Conservation (phyloP, 2,797 vertebrate genomes). For the Sebastes oblongus region DNA sequence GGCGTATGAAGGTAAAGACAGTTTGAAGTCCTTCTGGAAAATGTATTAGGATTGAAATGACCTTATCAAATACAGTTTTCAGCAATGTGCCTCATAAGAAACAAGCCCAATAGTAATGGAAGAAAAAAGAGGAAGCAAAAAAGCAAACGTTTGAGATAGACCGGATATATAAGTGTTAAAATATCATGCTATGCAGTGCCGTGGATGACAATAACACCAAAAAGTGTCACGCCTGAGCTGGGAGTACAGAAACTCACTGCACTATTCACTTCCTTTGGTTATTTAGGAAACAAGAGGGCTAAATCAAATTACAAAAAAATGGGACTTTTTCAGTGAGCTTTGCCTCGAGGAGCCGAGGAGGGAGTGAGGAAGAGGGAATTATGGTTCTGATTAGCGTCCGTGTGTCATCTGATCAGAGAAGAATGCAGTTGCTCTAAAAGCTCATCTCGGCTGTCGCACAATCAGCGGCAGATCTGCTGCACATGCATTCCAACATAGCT, state of each 20-base stretch:
- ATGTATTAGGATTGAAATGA: background rate
- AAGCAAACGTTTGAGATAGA: background rate
- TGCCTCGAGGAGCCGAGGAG: background rate
- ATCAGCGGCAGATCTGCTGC: constrained; percentile 63
- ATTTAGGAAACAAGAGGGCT: background rate
- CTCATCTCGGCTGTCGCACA: constrained; percentile 61
- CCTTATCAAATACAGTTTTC: background rate
- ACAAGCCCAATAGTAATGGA: background rate
- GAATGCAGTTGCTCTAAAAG: constrained; percentile 62
- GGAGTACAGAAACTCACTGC: constrained; percentile 7
- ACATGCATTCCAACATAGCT: constrained; percentile 60
- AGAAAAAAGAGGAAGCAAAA: background rate
- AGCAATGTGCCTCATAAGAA: background rate
- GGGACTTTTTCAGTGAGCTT: background rate
- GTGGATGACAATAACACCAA: background rate
- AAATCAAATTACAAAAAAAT: constrained; percentile 23
- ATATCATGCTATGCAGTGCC: background rate
- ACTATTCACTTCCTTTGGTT: constrained; percentile 9
- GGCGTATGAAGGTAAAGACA: constrained; percentile 1
- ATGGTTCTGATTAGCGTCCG: constrained; percentile 71
- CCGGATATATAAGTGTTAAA: background rate
- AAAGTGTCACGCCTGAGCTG: background rate
- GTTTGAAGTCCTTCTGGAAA: background rate
- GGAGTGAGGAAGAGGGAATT: constrained; percentile 29
- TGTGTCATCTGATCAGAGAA: constrained; percentile 72